Evolutionary conservation across 2,113 vertebrate genomes (phyloP), one percentile per base, ranked within the genome.

Genomic region (Rhinopomastus cyanomelas): DNA sequence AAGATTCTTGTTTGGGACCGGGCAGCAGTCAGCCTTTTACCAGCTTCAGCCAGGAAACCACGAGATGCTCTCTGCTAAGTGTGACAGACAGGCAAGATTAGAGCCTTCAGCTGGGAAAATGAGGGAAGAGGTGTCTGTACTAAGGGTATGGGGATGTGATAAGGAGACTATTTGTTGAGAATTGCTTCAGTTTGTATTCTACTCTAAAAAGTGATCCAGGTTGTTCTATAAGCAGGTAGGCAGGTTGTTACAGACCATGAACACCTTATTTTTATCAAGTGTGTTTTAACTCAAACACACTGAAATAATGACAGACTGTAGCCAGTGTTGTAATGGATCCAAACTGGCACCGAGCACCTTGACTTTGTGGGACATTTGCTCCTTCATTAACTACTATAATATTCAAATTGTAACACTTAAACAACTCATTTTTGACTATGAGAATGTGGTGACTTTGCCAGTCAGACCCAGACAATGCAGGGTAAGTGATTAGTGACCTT

Each of bases 261-360:
- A 27, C n/a, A 29, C 39, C 39, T 55, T n/a, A 12, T 4, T 36
- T 87, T 61, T 51, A 9, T 19, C 42, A 42, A 15, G 39, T 11
- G 12, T 4, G 19, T 20, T 29, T 48, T 66, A 90, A 37, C 22
- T 18, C 23, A 78, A 81, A 62, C 27, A 34, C 20, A 14, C 17
- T 5, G 20, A 73, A 74, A 44, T 29, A 60, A 79, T 39, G 44
- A 26, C 27, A 67, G n/a, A 39, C 3, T 37, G 39, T 36, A 87
- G 36, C 32, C 51, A 15, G 59, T 0, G 0, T 25, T 34, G 16
- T 6, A 26, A 34, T 4, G 8, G 21, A 52, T 4, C 19, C 19
- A 30, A 12, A 1, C 49, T 65, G 57, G 37, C 67, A 51, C 7
- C 17, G 10, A 7, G 15, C 39, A 22, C 25, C 22, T 52, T 32